Evolutionary conservation across 2,113 vertebrate genomes (phyloP), one percentile per base, ranked within the genome.

Genomic region (Ia io): DNA sequence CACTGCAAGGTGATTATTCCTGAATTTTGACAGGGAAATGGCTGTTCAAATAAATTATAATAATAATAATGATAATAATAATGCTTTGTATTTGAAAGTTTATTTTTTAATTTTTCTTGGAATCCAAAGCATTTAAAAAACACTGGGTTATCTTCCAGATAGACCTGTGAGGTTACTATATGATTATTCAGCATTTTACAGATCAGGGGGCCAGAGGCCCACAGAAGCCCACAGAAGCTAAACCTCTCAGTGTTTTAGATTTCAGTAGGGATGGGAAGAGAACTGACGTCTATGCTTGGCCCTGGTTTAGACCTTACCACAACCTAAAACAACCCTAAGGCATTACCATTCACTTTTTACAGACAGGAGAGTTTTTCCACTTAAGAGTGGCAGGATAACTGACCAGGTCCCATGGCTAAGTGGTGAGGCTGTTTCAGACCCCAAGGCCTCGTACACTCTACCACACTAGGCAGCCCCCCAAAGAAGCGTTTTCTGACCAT

Each of bases 11-110:
- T 97, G 97, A 93, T 96, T 97, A 97, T 96, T 97, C 97, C 97
- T 97, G 96, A 97, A 97, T 97, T 97, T 96, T 97, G 97, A 97
- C 97, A 97, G 97, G 97, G 97, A 97, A 97, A 97, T 97, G 97
- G 97, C 97, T 97, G 96, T 97, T 97, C 96, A 97, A 97, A 96
- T 97, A 97, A 97, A 97, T 97, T 96, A 96, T 97, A 96, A 96
- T 97, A 96, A 95, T 74, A 74, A 76, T 94, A 71, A 88, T 85
- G 22, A 78, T 91, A 97, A 83, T 95, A 87, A 95, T 97, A 96
- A 95, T 97, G 96, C 96, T 97, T 96, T 96, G 97, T 97, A 97
- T 97, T 89, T 97, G 96, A 97, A 96, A 83, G 76, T 85, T 88
- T 88, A 92, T 90, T 88, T 47, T 93, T 65, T 28, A 61, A 12